A percentile compares a stretch with the other conserved stretches of the same genome.
Conservation (phyloP, 2,888 invertebrate species). For the Therioaphis trifolii region DNA sequence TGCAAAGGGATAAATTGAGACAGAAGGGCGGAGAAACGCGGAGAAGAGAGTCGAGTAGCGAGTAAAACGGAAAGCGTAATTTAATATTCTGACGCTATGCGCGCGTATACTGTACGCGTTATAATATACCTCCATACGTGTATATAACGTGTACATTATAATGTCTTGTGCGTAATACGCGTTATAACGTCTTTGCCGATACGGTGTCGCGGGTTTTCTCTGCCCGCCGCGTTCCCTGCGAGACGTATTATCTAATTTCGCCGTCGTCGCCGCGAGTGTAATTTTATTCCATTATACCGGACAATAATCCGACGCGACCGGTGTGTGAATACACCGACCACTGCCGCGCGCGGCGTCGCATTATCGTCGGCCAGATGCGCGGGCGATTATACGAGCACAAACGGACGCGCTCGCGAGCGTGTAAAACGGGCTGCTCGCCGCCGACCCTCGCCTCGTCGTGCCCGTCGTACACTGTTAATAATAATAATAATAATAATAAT, state of each 20-base stretch:
- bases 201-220: constrained; percentile 50
- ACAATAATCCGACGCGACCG: constrained; percentile 33
- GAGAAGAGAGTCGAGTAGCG: too few species aligned
- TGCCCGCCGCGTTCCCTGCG: not conserved
- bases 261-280: too few species aligned
- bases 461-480: too few species aligned
- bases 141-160: too few species aligned
- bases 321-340: not conserved
- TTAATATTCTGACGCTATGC: constrained; percentile 49
- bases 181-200: constrained; percentile 46
- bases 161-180: too few species aligned
- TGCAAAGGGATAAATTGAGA: not conserved
- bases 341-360: not conserved
- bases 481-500: too few species aligned
- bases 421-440: constrained; percentile 29
- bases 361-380: constrained; percentile 33
- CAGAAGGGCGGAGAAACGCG: not conserved
- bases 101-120: too few species aligned
- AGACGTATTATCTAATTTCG: constrained; percentile 27
- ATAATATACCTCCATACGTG: too few species aligned
- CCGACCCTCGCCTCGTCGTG: too few species aligned
- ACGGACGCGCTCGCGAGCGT: too few species aligned
- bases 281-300: constrained; percentile 19
- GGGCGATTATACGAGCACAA: too few species aligned
- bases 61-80: constrained; percentile 46